phyloP scores from a whole-genome alignment of 2,797 vertebrate genomes.

The Muraenolepis orangiensis region DNA sequence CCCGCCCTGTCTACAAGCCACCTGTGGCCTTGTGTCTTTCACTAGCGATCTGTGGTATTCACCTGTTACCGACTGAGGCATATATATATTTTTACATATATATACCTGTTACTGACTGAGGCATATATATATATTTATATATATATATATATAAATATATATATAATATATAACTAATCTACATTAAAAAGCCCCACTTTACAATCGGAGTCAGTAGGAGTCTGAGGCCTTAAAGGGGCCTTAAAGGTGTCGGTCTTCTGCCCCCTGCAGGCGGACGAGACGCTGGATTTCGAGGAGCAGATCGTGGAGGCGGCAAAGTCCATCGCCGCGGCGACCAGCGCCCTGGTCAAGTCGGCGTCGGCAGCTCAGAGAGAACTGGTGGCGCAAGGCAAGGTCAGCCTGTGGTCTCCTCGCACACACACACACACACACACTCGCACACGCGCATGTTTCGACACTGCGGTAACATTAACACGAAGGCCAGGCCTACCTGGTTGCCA shows the following conservation, averaged over 20 bases:
- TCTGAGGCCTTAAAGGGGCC: no score
- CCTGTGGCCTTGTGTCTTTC: constrained; percentile 73
- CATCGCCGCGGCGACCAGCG: constrained; percentile 96
- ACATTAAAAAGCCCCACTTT: no score
- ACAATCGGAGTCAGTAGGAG: no score
- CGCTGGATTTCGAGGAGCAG: constrained; percentile 97
- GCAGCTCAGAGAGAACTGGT: constrained; percentile 97
- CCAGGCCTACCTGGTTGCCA: no score
- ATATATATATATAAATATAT: no score
- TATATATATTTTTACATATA: background rate
- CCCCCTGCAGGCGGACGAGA: constrained; percentile 85
- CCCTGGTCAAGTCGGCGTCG: constrained; percentile 96
- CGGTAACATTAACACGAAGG: no score
- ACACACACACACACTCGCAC: background rate
- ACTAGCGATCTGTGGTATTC: constrained; percentile 47
- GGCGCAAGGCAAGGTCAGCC: constrained; percentile 94
- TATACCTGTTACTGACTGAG: constrained; percentile 10
- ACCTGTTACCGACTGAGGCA: constrained; percentile 22
- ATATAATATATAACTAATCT: no score
- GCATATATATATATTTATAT: background rate
- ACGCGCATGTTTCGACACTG: no score
- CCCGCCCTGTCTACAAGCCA: constrained; percentile 88
- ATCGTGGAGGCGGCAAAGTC: constrained; percentile 97
- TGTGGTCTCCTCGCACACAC: background rate
- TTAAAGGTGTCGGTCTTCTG: background rate